phyloP scores from a whole-genome alignment of 2,797 vertebrate genomes.

The Florisuga fusca region DNA sequence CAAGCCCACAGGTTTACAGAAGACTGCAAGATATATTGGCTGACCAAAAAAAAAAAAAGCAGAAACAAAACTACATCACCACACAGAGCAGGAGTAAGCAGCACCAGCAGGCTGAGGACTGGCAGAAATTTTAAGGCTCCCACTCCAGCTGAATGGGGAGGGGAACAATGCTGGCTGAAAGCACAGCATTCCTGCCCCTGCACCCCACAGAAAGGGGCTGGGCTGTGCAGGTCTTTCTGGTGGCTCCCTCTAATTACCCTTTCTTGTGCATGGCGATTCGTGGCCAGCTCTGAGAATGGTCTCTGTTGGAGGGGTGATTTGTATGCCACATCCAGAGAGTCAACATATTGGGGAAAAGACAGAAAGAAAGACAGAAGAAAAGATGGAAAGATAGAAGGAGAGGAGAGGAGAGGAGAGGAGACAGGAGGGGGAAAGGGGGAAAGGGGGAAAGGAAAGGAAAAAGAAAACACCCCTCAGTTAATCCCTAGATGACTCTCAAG shows the following conservation, averaged over 20 bases:
- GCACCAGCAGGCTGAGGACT: slow-evolving; percentile 18
- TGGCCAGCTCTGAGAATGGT: neutral
- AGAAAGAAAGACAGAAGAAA: no score
- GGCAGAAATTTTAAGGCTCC: slow-evolving; percentile 35
- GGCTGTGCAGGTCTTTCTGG: slow-evolving; percentile 31
- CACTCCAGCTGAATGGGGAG: slow-evolving; percentile 58
- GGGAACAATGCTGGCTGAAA: slow-evolving; percentile 59
- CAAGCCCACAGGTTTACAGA: neutral
- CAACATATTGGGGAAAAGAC: neutral
- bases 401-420: no score
- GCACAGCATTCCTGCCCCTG: slow-evolving; percentile 44
- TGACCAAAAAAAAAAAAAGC: neutral
- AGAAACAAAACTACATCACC: slow-evolving; percentile 4
- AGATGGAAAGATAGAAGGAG: neutral
- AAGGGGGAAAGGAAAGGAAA: neutral
- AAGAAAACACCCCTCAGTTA: neutral
- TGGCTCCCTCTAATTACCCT: slow-evolving; percentile 32
- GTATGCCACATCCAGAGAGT: neutral
- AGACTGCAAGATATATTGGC: neutral
- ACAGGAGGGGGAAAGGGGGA: no score
- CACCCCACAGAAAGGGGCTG: neutral
- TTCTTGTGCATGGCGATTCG: slow-evolving; percentile 38
- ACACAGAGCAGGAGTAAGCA: slow-evolving; percentile 14
- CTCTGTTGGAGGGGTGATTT: neutral
- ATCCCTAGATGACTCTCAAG: slow-evolving; percentile 36